Evolutionary conservation across 35 echinoderm and acorn worm genomes (phyloP).

Genomic region (Patiria miniata): DNA sequence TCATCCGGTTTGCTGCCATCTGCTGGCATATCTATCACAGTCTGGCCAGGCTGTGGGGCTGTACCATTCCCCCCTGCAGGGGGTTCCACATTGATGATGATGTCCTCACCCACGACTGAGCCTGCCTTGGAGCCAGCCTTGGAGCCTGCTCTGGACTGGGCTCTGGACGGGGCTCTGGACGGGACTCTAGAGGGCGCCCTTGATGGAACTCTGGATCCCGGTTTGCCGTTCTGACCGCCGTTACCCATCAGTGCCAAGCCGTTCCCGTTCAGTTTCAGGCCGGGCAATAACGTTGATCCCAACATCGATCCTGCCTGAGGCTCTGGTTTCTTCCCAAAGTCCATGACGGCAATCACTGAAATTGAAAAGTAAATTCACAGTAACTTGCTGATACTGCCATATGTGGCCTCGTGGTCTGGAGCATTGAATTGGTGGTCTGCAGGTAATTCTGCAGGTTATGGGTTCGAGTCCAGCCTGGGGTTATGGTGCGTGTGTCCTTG

Average conservation of each 20-base stretch:
- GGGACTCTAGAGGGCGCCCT: conserved; percentile 2
- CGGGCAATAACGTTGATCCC: too few species aligned
- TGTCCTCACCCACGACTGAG: conserved; percentile 31
- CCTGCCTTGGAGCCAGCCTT: conserved; percentile 43
- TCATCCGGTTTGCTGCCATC: conserved; percentile 30
- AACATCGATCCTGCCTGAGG: too few species aligned
- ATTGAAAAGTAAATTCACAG: neutral
- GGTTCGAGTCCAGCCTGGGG: too few species aligned
- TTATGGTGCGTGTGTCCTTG: too few species aligned
- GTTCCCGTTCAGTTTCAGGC: too few species aligned
- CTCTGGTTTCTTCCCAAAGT: neutral
- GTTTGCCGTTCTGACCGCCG: neutral
- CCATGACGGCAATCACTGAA: conserved; percentile 2
- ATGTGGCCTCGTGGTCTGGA: too few species aligned
- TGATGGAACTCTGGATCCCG: conserved; percentile 13
- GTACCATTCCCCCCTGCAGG: conserved; percentile 31
- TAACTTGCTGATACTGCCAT: too few species aligned
- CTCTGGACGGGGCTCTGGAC: conserved; percentile 34
- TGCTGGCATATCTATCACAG: conserved; percentile 46
- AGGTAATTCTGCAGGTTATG: too few species aligned
- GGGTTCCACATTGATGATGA: conserved; percentile 40
- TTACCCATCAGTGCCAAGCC: conserved; percentile 4
- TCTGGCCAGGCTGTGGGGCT: conserved; percentile 22
- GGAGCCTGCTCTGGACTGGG: conserved; percentile 27
- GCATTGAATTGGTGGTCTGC: too few species aligned